Conservation (phyloP, 1,140 invertebrate species). For the Drosophila pruinosa region DNA sequence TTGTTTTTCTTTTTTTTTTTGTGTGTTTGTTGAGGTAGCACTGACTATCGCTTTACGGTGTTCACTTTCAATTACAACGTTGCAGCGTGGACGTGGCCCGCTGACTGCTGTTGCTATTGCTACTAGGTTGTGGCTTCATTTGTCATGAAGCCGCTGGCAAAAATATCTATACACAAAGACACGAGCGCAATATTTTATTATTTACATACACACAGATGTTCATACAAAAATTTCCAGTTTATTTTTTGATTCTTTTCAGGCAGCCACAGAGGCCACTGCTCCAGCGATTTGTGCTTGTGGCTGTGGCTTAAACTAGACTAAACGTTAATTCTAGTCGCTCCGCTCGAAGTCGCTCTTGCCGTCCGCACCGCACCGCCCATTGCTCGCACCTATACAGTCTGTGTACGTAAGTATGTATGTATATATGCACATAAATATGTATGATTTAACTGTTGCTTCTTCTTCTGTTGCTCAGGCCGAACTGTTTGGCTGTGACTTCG, state of each 20-base stretch:
- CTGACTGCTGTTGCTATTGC: slow-evolving; percentile 21
- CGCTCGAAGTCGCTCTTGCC: slow-evolving; percentile 4
- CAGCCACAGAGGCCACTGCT: not conserved
- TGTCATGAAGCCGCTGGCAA: slow-evolving; percentile 32
- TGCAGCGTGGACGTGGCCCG: slow-evolving; percentile 43
- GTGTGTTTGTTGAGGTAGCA: slow-evolving; percentile 58
- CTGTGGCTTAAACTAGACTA: slow-evolving; percentile 76
- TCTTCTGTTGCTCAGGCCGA: slow-evolving; percentile 27
- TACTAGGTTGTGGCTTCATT: slow-evolving; percentile 43
- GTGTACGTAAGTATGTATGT: slow-evolving; percentile 3
- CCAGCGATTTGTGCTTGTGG: slow-evolving; percentile 45
- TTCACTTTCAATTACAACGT: slow-evolving; percentile 47
- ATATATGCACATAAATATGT: not conserved
- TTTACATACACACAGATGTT: slow-evolving; percentile 24
- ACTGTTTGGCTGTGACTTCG: not conserved
- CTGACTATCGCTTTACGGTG: slow-evolving; percentile 14
- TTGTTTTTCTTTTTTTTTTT: not conserved
- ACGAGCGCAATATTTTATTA: not conserved
- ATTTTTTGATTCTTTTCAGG: slow-evolving; percentile 21
- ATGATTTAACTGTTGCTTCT: slow-evolving; percentile 53
- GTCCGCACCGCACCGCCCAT: slow-evolving; percentile 32
- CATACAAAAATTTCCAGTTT: slow-evolving; percentile 39
- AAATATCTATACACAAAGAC: not conserved
- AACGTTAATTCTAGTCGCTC: slow-evolving; percentile 64
- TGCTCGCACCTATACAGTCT: slow-evolving; percentile 31